Percentiles rank a stretch among this genome's conserved stretches.
Evolutionary conservation across 2,797 vertebrate species (phyloP).

Genomic region (Pteronotus mesoamericanus): DNA sequence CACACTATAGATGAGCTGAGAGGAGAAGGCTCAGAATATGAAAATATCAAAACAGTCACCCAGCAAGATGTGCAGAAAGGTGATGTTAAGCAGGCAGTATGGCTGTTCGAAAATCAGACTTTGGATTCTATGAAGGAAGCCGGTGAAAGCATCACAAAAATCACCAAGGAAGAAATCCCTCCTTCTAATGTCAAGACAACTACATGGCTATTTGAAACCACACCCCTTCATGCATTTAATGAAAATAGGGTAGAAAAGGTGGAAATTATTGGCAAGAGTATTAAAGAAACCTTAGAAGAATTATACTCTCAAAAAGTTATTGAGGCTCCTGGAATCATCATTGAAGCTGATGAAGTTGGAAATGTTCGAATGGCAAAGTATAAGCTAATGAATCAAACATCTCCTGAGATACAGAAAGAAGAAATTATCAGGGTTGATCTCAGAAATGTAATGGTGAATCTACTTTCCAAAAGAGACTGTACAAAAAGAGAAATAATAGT

Average conservation of each 20-base stretch:
- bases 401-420: slow-evolving; percentile 92
- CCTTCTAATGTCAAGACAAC: slow-evolving; percentile 91
- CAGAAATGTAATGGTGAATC: slow-evolving; percentile 91
- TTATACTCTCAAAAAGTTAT: slow-evolving; percentile 91
- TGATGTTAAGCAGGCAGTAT: slow-evolving; percentile 92
- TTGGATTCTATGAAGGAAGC: slow-evolving; percentile 89
- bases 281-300: slow-evolving; percentile 92
- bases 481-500: slow-evolving; percentile 84
- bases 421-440: slow-evolving; percentile 90
- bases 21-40: slow-evolving; percentile 88
- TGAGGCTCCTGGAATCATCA: slow-evolving; percentile 89
- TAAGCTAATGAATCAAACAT: slow-evolving; percentile 90
- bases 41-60: slow-evolving; percentile 87
- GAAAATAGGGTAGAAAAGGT: slow-evolving; percentile 85
- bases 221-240: slow-evolving; percentile 91
- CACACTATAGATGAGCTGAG: slow-evolving; percentile 90
- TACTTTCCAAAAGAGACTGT: slow-evolving; percentile 86
- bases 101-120: slow-evolving; percentile 94
- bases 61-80: slow-evolving; percentile 90
- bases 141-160: slow-evolving; percentile 77
- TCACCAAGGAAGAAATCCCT: slow-evolving; percentile 86
- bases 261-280: slow-evolving; percentile 91
- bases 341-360: slow-evolving; percentile 93
- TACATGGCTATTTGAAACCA: slow-evolving; percentile 96
- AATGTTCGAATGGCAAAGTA: slow-evolving; percentile 96